These are phyloP conservation scores for Dinoponera quadriceps DNA, from an alignment of 1,140 invertebrate genomes.

Conservation along the genomic window DNA sequence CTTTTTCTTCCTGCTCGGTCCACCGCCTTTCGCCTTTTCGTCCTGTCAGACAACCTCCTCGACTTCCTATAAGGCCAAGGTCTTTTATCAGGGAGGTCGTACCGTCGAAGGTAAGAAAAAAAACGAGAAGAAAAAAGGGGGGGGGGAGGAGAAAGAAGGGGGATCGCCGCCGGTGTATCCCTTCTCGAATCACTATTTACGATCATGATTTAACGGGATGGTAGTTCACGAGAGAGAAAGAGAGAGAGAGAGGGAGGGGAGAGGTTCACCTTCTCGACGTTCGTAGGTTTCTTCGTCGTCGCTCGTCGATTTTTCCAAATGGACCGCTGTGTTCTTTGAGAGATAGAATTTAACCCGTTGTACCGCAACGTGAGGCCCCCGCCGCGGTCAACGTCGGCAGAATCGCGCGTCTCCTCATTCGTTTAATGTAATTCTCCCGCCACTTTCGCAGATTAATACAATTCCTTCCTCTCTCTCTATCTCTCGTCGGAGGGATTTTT, in stretches of 20 bases:
- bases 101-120: background rate
- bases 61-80: constrained; percentile 61
- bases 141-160: too few relatives aligned
- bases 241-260: constrained; percentile 1
- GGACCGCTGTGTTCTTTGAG: constrained; percentile 1
- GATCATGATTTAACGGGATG: constrained; percentile 50
- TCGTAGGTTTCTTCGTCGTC: constrained; percentile 11
- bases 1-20: constrained; percentile 39
- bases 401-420: background rate
- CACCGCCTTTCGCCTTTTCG: constrained; percentile 46
- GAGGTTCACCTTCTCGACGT: constrained; percentile 2
- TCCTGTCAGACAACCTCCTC: constrained; percentile 41
- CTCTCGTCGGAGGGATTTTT: too few relatives aligned
- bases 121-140: background rate
- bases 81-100: constrained; percentile 56
- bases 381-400: background rate
- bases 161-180: constrained; percentile 21
- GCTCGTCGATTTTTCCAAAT: constrained; percentile 4
- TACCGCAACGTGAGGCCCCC: background rate
- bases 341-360: constrained; percentile 25
- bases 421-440: background rate
- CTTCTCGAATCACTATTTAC: constrained; percentile 33
- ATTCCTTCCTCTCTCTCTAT: too few relatives aligned
- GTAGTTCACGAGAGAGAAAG: background rate
- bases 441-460: too few relatives aligned